Evolutionary conservation across 2,113 vertebrate species (phyloP).

Genomic region (Copsychus sechellarum): DNA sequence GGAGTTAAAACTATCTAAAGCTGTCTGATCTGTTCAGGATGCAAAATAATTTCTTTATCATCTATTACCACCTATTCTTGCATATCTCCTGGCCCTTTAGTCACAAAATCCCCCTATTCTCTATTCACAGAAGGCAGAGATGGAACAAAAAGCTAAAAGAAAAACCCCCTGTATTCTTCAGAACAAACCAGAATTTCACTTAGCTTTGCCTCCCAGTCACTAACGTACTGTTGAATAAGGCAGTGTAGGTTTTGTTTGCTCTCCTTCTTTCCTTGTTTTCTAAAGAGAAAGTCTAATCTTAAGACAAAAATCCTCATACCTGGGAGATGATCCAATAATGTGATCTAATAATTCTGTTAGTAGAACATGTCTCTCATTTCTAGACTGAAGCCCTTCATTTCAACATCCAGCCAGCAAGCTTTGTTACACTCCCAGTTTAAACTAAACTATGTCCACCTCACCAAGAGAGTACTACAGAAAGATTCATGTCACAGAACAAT

Average conservation of each 20-base stretch:
- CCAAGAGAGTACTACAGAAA: background rate
- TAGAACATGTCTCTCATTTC: background rate
- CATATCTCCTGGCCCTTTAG: background rate
- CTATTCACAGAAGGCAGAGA: background rate
- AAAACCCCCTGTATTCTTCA: background rate
- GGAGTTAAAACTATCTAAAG: background rate
- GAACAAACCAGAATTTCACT: background rate
- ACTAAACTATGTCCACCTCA: background rate
- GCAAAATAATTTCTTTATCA: background rate
- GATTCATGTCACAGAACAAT: background rate
- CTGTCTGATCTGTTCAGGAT: background rate
- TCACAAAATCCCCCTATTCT: background rate
- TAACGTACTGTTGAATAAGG: background rate
- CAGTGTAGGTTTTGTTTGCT: background rate
- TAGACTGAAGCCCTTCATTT: background rate
- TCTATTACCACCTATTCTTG: background rate
- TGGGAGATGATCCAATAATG: background rate
- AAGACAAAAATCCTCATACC: background rate
- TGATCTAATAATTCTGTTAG: background rate
- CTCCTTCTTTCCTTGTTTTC: background rate
- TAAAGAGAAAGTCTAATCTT: background rate
- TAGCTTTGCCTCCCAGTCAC: background rate
- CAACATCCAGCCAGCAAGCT: background rate
- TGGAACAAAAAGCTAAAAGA: fast-evolving
- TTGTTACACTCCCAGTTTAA: background rate